Evolutionary conservation across 64 coral and sea anemone species (phyloP).

Genomic region (Stichodactyla mertensii): DNA sequence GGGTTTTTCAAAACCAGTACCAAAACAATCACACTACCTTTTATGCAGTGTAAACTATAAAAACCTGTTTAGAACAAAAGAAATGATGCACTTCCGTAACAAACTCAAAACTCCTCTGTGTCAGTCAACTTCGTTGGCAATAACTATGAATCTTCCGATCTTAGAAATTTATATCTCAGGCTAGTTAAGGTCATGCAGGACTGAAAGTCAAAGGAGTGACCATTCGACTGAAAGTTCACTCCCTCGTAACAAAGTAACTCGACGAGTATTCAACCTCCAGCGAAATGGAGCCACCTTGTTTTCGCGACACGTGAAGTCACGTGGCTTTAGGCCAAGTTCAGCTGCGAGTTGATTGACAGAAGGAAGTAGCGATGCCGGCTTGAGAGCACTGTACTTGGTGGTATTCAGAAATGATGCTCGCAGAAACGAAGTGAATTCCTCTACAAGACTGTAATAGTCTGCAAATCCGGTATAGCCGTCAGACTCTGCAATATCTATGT

Average conservation of each 20-base stretch:
- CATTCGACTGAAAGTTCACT: constrained; percentile 36
- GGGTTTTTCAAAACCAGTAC: too few relatives aligned
- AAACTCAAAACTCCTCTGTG: too few relatives aligned
- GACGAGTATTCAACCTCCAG: constrained; percentile 32
- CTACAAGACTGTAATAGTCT: constrained; percentile 25
- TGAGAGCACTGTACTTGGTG: not conserved
- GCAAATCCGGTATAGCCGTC: not conserved
- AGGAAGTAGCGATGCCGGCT: not conserved
- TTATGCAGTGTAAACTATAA: too few relatives aligned
- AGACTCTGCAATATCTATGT: not conserved
- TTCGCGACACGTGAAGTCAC: constrained; percentile 14
- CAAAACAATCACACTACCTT: too few relatives aligned
- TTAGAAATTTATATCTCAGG: too few relatives aligned
- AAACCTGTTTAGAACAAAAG: too few relatives aligned
- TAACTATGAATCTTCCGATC: too few relatives aligned
- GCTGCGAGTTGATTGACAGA: not conserved
- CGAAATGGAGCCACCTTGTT: constrained; percentile 30
- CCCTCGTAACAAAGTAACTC: constrained; percentile 18
- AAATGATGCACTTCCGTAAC: too few relatives aligned
- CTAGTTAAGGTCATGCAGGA: too few relatives aligned
- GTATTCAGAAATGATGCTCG: not conserved
- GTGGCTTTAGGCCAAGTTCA: not conserved
- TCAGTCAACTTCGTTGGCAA: too few relatives aligned
- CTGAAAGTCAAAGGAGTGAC: not conserved
- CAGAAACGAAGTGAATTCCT: not conserved